phyloP scores from a whole-genome alignment of 2,888 invertebrate species.

The Ariolimax columbianus region DNA sequence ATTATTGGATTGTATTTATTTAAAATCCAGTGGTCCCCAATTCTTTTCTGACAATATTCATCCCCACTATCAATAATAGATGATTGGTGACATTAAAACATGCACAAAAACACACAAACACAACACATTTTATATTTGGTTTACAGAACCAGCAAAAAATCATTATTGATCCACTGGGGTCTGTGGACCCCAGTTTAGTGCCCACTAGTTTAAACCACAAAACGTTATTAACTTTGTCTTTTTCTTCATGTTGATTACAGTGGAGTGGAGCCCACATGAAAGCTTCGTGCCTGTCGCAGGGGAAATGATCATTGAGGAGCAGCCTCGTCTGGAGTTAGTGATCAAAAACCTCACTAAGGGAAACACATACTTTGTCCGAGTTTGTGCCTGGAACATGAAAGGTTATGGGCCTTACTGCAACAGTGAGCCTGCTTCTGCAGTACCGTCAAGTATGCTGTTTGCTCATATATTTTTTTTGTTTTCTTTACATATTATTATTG shows the following conservation, averaged over 20 bases:
- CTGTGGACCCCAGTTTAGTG: too few relatives aligned
- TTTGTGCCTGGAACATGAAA: constrained; percentile 94
- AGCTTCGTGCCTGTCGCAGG: constrained; percentile 91
- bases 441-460: constrained; percentile 90
- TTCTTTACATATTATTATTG: too few relatives aligned
- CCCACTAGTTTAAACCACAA: background rate
- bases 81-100: too few relatives aligned
- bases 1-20: too few relatives aligned
- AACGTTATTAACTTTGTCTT: background rate
- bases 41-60: too few relatives aligned
- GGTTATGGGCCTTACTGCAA: constrained; percentile 90
- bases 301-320: constrained; percentile 84
- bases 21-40: too few relatives aligned
- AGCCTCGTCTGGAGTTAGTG: constrained; percentile 83
- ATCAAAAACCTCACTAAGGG: constrained; percentile 89
- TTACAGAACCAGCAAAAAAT: too few relatives aligned
- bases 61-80: too few relatives aligned
- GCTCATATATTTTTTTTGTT: too few relatives aligned
- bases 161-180: too few relatives aligned
- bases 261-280: constrained; percentile 94
- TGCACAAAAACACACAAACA: too few relatives aligned
- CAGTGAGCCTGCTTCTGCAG: constrained; percentile 89
- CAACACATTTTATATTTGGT: too few relatives aligned
- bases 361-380: constrained; percentile 91
- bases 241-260: constrained; percentile 79